A percentile compares a stretch with the other conserved stretches of the same genome.
Conservation (phyloP, 1,140 invertebrate species). For the Pseudomyrmex sp. region DNA sequence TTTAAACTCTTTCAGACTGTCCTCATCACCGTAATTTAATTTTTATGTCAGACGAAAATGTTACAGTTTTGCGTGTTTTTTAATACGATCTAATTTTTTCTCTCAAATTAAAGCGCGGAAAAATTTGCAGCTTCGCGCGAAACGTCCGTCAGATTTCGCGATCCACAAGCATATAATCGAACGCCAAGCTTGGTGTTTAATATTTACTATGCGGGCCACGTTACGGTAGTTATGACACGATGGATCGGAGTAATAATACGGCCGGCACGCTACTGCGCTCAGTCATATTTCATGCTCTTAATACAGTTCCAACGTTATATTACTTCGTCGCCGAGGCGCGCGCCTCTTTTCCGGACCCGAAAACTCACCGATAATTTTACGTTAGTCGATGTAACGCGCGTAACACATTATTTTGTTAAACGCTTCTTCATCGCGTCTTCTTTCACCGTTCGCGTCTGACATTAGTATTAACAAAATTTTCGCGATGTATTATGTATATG, state of each 20-base stretch:
- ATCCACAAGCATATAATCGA: conserved; percentile 14
- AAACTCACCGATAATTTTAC: conserved; percentile 48
- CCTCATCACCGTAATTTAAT: too few species aligned
- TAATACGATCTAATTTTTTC: too few species aligned
- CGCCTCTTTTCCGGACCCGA: conserved; percentile 4
- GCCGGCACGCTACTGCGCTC: conserved; percentile 9
- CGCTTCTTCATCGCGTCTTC: background rate
- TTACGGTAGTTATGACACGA: conserved; percentile 47
- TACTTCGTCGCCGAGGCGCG: conserved; percentile 4
- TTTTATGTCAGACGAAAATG: too few species aligned
- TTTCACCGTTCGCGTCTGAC: background rate
- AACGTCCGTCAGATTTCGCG: conserved; percentile 18
- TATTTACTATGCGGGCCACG: conserved; percentile 43
- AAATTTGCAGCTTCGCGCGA: background rate
- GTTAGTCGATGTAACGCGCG: conserved; percentile 17
- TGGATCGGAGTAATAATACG: conserved; percentile 48
- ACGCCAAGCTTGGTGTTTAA: conserved; percentile 19
- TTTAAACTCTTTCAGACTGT: too few species aligned
- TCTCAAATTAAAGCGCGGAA: background rate
- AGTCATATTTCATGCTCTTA: conserved; percentile 54
- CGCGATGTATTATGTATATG: too few species aligned
- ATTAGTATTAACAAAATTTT: background rate
- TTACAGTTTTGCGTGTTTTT: too few species aligned
- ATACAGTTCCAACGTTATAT: conserved; percentile 46
- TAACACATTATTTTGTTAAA: background rate